Percentiles rank a stretch among this genome's conserved stretches.
Evolutionary conservation across 2,888 invertebrate genomes (phyloP).

Genomic region (Hypselothyrea guttata): DNA sequence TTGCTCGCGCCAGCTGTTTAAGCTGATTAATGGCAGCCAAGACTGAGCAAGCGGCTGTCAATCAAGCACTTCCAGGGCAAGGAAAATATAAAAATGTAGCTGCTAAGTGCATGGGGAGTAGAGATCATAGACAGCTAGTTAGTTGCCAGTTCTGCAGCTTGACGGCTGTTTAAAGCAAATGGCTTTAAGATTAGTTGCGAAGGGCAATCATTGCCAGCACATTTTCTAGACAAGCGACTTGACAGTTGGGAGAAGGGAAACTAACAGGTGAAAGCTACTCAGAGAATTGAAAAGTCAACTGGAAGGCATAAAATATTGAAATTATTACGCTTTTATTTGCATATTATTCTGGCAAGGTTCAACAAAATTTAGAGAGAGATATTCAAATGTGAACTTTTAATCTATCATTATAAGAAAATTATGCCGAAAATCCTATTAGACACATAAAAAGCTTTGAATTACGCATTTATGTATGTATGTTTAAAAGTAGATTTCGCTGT

Average conservation of each 20-base stretch:
- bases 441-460: conserved; percentile 7
- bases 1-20: conserved; percentile 66
- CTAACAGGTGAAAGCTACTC: no score
- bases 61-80: conserved; percentile 49
- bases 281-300: not conserved
- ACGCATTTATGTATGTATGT: not conserved
- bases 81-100: not conserved
- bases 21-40: conserved; percentile 65
- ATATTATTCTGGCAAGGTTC: no score
- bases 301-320: not conserved
- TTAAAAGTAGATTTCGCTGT: conserved; percentile 3
- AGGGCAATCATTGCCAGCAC: conserved; percentile 2
- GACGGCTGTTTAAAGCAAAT: conserved; percentile 53
- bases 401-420: no score
- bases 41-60: conserved; percentile 55
- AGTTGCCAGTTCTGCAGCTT: conserved; percentile 46
- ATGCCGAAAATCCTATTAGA: not conserved
- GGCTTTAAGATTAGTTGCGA: conserved; percentile 48
- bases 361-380: no score
- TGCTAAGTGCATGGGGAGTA: not conserved
- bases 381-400: not conserved
- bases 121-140: conserved; percentile 55
- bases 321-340: not conserved
- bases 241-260: conserved; percentile 1
- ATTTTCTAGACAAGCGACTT: conserved; percentile 8